Conservation (phyloP, 2,888 invertebrate species). For the Fabriciana adippe region DNA sequence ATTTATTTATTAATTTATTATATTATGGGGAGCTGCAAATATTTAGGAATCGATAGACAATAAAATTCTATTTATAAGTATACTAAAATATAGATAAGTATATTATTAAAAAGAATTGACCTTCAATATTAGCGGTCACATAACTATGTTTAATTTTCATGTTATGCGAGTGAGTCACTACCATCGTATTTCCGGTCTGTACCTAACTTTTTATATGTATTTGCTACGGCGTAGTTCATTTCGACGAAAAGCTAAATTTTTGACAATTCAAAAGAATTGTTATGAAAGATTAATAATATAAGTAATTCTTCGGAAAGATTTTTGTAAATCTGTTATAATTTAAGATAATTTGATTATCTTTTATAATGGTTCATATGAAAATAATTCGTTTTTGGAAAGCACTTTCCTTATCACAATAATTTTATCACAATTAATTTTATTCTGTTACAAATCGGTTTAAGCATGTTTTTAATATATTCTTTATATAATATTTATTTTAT, state of each 20-base stretch:
- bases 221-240: conserved; percentile 13
- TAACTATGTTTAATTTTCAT: not conserved
- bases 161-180: conserved; percentile 8
- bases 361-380: not conserved
- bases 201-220: too few species aligned
- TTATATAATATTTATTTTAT: too few species aligned
- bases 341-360: not conserved
- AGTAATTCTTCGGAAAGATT: not conserved
- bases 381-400: not conserved
- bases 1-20: too few species aligned
- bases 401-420: not conserved
- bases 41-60: too few species aligned
- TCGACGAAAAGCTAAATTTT: not conserved
- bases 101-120: too few species aligned
- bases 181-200: conserved; percentile 10
- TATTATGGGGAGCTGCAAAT: too few species aligned
- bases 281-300: not conserved
- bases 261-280: conserved; percentile 1
- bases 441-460: too few species aligned
- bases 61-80: too few species aligned
- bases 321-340: not conserved
- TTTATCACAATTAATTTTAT: too few species aligned
- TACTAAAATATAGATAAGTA: too few species aligned
- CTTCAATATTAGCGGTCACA: too few species aligned
- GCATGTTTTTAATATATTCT: too few species aligned